phyloP scores from a whole-genome alignment of 2,113 vertebrate species.

The Erythrocebus patas region DNA sequence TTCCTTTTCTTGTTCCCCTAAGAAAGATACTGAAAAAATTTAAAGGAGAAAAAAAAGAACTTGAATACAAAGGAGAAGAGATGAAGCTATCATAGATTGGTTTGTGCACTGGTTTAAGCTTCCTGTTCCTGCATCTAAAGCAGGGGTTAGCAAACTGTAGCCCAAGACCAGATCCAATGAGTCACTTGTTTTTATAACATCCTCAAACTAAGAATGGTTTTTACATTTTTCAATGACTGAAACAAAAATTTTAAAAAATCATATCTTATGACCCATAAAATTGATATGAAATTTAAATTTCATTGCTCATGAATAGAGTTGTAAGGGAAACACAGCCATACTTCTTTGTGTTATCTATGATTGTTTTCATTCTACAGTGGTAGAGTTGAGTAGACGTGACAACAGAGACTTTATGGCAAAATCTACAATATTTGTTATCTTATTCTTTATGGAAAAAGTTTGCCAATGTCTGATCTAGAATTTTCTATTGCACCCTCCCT shows the following conservation, averaged over 20 bases:
- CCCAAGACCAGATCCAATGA: not conserved
- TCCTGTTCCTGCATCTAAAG: not conserved
- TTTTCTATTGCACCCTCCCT: not conserved
- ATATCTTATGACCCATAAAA: not conserved
- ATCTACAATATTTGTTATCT: not conserved
- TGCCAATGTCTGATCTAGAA: not conserved
- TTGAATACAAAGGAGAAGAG: not conserved
- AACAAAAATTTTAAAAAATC: no score
- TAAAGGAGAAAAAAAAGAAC: not conserved
- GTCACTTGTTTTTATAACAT: not conserved
- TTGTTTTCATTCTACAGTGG: not conserved
- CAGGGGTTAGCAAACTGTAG: not conserved
- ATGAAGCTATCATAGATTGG: not conserved
- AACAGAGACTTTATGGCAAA: not conserved
- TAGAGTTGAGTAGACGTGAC: not conserved
- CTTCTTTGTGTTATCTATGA: not conserved
- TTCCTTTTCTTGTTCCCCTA: not conserved
- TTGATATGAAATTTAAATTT: not conserved
- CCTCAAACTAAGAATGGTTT: not conserved
- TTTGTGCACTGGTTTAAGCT: not conserved
- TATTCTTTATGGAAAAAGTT: not conserved
- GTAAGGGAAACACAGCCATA: not conserved
- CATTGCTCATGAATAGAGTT: not conserved
- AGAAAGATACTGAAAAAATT: not conserved
- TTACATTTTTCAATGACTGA: not conserved